Evolutionary conservation across 2,113 vertebrate genomes (phyloP).

Genomic region (Neotoma lepida): DNA sequence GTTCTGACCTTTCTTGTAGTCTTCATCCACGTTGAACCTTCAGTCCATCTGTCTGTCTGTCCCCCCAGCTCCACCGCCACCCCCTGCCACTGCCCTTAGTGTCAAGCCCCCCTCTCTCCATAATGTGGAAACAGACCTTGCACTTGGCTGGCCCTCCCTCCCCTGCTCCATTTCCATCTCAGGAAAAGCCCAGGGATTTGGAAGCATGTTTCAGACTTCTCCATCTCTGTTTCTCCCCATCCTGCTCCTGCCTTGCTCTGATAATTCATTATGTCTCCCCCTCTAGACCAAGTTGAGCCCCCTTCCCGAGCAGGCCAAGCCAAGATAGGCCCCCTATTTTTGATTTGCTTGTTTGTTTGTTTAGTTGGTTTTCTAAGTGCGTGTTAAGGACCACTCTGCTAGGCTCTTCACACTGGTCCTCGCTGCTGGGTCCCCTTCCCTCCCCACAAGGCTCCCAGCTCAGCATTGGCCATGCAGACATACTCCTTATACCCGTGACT

Average conservation of each 20-base stretch:
- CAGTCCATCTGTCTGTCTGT: too few species aligned
- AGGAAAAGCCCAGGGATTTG: background rate
- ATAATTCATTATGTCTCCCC: background rate
- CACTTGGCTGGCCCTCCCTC: background rate
- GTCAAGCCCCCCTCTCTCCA: background rate
- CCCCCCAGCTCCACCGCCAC: too few species aligned
- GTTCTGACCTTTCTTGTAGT: background rate
- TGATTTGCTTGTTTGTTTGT: background rate
- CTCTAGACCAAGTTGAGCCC: background rate
- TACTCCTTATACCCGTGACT: background rate
- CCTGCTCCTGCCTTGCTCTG: background rate
- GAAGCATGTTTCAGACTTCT: background rate
- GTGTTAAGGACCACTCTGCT: background rate
- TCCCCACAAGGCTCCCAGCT: background rate
- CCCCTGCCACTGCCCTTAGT: too few species aligned
- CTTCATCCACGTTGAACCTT: background rate
- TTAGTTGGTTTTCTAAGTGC: background rate
- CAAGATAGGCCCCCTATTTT: background rate
- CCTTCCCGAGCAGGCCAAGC: background rate
- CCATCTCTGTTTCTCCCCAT: background rate
- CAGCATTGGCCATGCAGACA: background rate
- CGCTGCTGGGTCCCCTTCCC: background rate
- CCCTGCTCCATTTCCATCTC: background rate
- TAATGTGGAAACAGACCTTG: background rate
- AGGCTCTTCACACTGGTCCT: background rate